These are phyloP conservation scores for Eupithecia centaureata DNA, from an alignment of 2,888 invertebrate genomes.

Conservation along the genomic window DNA sequence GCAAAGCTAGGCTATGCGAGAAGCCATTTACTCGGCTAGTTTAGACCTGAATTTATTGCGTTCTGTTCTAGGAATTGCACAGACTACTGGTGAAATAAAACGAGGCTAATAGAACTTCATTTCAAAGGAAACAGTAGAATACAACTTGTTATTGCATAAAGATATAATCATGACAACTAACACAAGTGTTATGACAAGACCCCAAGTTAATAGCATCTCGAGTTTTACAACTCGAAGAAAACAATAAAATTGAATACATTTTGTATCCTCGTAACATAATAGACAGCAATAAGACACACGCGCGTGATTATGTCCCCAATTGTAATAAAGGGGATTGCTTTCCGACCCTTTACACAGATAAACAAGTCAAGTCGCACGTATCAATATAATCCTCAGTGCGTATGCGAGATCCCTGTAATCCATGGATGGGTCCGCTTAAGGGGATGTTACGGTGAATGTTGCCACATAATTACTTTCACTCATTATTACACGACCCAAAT, in stretches of 20 bases:
- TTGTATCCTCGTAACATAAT: conserved; percentile 56
- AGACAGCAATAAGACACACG: conserved; percentile 73
- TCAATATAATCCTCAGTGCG: conserved; percentile 77
- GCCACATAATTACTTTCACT: conserved; percentile 77
- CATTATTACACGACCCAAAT: conserved; percentile 61
- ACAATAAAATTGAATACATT: conserved; percentile 64
- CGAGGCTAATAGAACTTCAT: conserved; percentile 48
- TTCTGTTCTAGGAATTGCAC: conserved; percentile 55
- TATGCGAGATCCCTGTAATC: conserved; percentile 76
- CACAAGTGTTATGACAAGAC: conserved; percentile 47
- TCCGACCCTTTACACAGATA: conserved; percentile 77
- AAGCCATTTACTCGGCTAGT: conserved; percentile 58
- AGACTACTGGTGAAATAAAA: conserved; percentile 55
- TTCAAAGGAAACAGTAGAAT: conserved; percentile 42
- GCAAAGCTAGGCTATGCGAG: conserved; percentile 21
- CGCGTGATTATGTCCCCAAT: conserved; percentile 71
- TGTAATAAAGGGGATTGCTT: conserved; percentile 77
- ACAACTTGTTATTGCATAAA: conserved; percentile 42
- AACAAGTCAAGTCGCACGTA: conserved; percentile 77
- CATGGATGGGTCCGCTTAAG: conserved; percentile 66
- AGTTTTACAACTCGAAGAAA: conserved; percentile 62
- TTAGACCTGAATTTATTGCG: conserved; percentile 62
- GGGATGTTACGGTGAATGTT: conserved; percentile 70
- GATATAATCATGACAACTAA: conserved; percentile 47
- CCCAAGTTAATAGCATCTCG: conserved; percentile 56